Conservation (phyloP, 1,140 invertebrate genomes). For the Drosophila bocqueti region DNA sequence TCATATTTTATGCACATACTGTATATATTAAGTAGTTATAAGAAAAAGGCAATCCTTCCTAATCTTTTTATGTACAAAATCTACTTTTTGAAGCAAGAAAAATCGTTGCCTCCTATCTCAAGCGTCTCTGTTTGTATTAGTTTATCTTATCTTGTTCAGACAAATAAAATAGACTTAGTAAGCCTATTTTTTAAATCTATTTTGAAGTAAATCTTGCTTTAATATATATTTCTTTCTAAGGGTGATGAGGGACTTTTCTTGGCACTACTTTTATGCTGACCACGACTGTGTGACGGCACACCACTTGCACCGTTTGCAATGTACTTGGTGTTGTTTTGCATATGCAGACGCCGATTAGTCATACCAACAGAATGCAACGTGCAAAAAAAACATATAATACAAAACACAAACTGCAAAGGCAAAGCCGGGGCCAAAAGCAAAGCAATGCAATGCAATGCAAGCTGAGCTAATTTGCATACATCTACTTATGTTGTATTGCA, state of each 20-base stretch:
- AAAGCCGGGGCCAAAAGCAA: slow-evolving; percentile 41
- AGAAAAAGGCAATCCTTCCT: background rate
- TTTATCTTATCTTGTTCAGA: background rate
- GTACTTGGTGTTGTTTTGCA: slow-evolving; percentile 36
- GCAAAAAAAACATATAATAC: background rate
- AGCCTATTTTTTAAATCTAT: background rate
- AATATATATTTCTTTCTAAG: background rate
- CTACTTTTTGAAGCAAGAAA: background rate
- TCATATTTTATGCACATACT: background rate
- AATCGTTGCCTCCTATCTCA: background rate
- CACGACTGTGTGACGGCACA: slow-evolving; percentile 7
- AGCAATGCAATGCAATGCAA: slow-evolving; percentile 39
- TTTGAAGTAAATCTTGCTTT: too few species aligned
- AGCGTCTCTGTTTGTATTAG: background rate
- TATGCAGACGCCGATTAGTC: slow-evolving; percentile 65
- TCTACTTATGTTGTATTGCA: slow-evolving; percentile 58
- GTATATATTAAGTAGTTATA: background rate
- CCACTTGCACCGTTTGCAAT: slow-evolving; percentile 7
- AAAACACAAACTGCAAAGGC: slow-evolving; percentile 33
- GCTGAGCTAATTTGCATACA: slow-evolving; percentile 74
- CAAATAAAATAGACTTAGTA: background rate
- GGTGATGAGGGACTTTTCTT: background rate
- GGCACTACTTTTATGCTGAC: background rate
- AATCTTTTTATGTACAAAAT: too few species aligned
- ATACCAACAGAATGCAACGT: slow-evolving; percentile 69